Conservation (phyloP, 2,113 vertebrate species). For the Nerophis lumbriciformis region DNA sequence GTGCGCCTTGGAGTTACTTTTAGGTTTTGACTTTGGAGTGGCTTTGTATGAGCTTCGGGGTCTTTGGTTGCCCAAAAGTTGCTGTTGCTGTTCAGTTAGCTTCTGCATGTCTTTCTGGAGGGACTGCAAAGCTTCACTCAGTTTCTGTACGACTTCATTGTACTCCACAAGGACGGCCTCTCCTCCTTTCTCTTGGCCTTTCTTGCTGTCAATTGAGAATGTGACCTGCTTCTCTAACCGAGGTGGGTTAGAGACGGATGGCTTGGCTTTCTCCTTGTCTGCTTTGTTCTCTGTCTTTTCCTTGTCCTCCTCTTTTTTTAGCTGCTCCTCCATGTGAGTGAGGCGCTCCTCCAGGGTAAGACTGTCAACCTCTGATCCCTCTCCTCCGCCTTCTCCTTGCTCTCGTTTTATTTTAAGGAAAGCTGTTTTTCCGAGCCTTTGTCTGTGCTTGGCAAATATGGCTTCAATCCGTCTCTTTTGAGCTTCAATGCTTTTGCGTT, state of each 20-base stretch:
- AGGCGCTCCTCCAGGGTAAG: slow-evolving; percentile 72
- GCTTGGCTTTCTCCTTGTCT: slow-evolving; percentile 41
- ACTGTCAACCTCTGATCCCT: slow-evolving; percentile 39
- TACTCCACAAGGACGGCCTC: slow-evolving; percentile 73
- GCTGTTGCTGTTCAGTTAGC: slow-evolving; percentile 85
- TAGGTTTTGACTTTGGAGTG: slow-evolving; percentile 22
- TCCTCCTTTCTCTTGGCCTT: slow-evolving; percentile 49
- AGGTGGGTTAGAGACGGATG: slow-evolving; percentile 33
- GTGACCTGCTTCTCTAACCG: slow-evolving; percentile 81
- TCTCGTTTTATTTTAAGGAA: slow-evolving; percentile 81
- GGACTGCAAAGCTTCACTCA: slow-evolving; percentile 79
- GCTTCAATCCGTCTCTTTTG: slow-evolving; percentile 90
- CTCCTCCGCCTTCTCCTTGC: slow-evolving; percentile 56
- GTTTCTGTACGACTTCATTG: slow-evolving; percentile 81
- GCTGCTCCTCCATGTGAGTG: slow-evolving; percentile 68
- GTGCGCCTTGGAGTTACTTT: slow-evolving; percentile 17
- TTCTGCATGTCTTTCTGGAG: slow-evolving; percentile 88
- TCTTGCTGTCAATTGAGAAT: slow-evolving; percentile 77
- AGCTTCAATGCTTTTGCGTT: slow-evolving; percentile 85
- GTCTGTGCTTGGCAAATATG: slow-evolving; percentile 88
- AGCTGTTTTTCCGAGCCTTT: slow-evolving; percentile 83
- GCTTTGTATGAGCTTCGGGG: slow-evolving; percentile 45
- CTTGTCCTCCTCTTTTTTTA: slow-evolving; percentile 56
- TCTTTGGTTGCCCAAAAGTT: slow-evolving; percentile 75
- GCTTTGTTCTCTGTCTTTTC: slow-evolving; percentile 38